Percentiles rank a stretch among this genome's conserved stretches.
Evolutionary conservation across 2,113 vertebrate genomes (phyloP).

Genomic region (Deroptyus accipitrinus): DNA sequence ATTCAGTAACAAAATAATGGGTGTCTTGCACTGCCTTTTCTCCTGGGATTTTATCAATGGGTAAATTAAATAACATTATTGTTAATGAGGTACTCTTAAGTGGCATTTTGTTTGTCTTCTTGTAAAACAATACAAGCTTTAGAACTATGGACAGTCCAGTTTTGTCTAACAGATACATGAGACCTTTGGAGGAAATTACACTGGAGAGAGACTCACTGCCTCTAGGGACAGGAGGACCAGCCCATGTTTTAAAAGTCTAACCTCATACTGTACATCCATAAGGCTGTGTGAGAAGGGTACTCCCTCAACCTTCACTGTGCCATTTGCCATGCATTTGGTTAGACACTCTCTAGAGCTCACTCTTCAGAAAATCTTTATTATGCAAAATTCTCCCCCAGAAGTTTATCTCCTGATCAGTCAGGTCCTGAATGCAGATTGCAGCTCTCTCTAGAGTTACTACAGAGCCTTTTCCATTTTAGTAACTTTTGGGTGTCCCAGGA

Average conservation of each 20-base stretch:
- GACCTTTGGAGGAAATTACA: background rate
- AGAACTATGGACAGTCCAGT: background rate
- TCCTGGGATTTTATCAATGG: background rate
- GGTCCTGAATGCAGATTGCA: background rate
- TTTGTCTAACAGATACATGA: accelerated
- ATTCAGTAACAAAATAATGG: background rate
- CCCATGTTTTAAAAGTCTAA: background rate
- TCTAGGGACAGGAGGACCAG: background rate
- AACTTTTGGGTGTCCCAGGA: background rate
- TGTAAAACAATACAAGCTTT: background rate
- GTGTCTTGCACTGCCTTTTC: background rate
- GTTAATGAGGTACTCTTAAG: background rate
- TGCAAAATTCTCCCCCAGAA: background rate
- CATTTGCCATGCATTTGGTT: background rate
- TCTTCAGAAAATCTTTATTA: slow-evolving; percentile 13
- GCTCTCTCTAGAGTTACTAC: background rate
- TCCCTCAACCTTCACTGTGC: accelerated
- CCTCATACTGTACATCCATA: accelerated
- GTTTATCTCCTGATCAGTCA: background rate
- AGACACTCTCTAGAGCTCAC: background rate
- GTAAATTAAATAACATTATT: background rate
- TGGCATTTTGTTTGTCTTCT: background rate
- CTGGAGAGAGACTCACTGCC: background rate
- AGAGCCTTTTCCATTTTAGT: slow-evolving; percentile 20
- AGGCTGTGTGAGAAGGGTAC: background rate